These are phyloP conservation scores for Orussus abietinus DNA, from an alignment of 1,140 invertebrate species.

Conservation along the genomic window DNA sequence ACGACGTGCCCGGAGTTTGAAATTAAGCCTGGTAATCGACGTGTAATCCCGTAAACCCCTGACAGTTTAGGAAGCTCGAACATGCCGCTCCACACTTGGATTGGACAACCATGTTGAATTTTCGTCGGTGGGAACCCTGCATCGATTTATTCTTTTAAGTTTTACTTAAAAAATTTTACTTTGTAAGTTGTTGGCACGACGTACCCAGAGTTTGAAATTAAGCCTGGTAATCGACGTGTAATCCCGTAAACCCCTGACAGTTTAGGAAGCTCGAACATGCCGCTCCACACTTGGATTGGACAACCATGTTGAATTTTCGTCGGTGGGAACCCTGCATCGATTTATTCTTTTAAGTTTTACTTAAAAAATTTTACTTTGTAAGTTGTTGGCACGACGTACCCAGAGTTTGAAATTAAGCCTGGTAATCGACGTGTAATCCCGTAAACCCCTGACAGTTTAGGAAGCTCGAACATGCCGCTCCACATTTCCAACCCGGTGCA, in stretches of 20 bases:
- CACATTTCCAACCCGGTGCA: too few species aligned
- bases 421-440: slow-evolving; percentile 55
- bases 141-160: too few species aligned
- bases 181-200: slow-evolving; percentile 37
- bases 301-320: slow-evolving; percentile 1
- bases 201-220: slow-evolving; percentile 43
- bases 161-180: too few species aligned
- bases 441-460: slow-evolving; percentile 46
- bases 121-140: too few species aligned
- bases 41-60: slow-evolving; percentile 53
- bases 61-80: slow-evolving; percentile 41
- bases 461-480: too few species aligned
- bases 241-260: slow-evolving; percentile 51
- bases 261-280: too few species aligned
- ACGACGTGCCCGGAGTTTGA: slow-evolving; percentile 32
- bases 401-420: slow-evolving; percentile 50
- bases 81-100: too few species aligned
- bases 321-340: too few species aligned
- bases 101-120: slow-evolving; percentile 1
- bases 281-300: too few species aligned
- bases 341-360: too few species aligned
- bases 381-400: slow-evolving; percentile 29
- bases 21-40: slow-evolving; percentile 54
- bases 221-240: slow-evolving; percentile 54
- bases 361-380: too few species aligned